Evolutionary conservation across 2,797 vertebrate genomes (phyloP).

Genomic region (Tamandua tetradactyla): DNA sequence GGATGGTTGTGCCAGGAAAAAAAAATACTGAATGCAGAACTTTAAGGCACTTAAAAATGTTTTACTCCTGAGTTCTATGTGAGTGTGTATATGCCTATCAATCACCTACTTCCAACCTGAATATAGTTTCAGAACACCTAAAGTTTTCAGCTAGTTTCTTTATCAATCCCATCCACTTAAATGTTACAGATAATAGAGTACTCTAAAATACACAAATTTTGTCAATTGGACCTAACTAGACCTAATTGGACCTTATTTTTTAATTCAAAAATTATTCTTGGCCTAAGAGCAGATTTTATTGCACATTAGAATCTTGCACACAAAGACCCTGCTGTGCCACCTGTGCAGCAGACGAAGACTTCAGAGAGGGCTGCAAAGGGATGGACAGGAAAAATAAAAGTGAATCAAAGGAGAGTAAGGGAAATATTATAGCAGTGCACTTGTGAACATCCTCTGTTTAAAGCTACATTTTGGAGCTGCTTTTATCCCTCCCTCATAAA

Average conservation of each 20-base stretch:
- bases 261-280: conserved; percentile 44
- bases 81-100: neutral
- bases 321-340: conserved; percentile 56
- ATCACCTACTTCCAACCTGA: neutral
- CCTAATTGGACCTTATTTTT: neutral
- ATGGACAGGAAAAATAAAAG: conserved; percentile 51
- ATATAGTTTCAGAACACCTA: neutral
- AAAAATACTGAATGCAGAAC: neutral
- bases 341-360: neutral
- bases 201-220: neutral
- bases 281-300: conserved; percentile 26
- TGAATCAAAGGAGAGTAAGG: conserved; percentile 42
- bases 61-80: neutral
- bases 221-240: too few relatives aligned
- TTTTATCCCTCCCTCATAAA: too few relatives aligned
- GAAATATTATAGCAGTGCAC: conserved; percentile 32
- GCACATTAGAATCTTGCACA: conserved; percentile 32
- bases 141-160: neutral
- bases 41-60: neutral
- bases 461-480: neutral
- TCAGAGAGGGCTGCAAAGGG: neutral
- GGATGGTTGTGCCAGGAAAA: conserved; percentile 13
- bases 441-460: conserved; percentile 12
- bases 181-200: conserved; percentile 23
- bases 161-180: neutral